Evolutionary conservation across 1,140 invertebrate genomes (phyloP).

Genomic region (Drosophila aff.): DNA sequence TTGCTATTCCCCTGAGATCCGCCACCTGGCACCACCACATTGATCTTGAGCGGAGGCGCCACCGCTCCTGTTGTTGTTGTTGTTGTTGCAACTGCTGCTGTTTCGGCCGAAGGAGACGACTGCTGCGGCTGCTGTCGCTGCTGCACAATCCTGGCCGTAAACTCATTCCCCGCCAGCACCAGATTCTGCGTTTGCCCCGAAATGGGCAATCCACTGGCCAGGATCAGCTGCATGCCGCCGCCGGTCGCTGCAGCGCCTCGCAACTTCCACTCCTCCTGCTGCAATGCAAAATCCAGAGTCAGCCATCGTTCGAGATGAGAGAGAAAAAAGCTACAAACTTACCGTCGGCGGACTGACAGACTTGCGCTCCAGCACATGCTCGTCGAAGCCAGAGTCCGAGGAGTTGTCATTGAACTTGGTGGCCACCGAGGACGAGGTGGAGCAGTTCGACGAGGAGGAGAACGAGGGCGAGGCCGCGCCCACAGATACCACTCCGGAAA

Average conservation of each 20-base stretch:
- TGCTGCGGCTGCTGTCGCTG: slow-evolving; percentile 11
- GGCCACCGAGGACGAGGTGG: slow-evolving; percentile 68
- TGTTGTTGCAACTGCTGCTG: not conserved
- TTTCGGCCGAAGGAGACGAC: not conserved
- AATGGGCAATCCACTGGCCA: slow-evolving; percentile 78
- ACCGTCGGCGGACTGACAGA: slow-evolving; percentile 76
- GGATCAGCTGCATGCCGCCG: slow-evolving; percentile 59
- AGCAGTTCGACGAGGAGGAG: slow-evolving; percentile 72
- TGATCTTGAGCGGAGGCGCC: slow-evolving; percentile 33
- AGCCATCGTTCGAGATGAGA: not conserved
- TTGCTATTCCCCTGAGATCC: slow-evolving; percentile 71
- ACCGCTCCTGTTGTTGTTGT: not conserved
- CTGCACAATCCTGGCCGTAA: slow-evolving; percentile 72
- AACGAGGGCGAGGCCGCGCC: slow-evolving; percentile 80
- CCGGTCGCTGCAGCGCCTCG: slow-evolving; percentile 25
- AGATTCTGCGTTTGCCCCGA: slow-evolving; percentile 75
- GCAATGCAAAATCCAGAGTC: slow-evolving; percentile 7
- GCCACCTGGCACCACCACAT: slow-evolving; percentile 21
- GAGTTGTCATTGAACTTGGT: slow-evolving; percentile 87
- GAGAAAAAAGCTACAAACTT: slow-evolving; percentile 5
- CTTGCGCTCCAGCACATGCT: slow-evolving; percentile 85
- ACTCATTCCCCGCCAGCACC: slow-evolving; percentile 77
- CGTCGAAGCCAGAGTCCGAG: slow-evolving; percentile 89
- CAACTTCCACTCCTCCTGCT: slow-evolving; percentile 70
- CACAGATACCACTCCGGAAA: slow-evolving; percentile 76